Evolutionary conservation across 2,797 vertebrate genomes (phyloP).

Genomic region (Centropyge bicolor): DNA sequence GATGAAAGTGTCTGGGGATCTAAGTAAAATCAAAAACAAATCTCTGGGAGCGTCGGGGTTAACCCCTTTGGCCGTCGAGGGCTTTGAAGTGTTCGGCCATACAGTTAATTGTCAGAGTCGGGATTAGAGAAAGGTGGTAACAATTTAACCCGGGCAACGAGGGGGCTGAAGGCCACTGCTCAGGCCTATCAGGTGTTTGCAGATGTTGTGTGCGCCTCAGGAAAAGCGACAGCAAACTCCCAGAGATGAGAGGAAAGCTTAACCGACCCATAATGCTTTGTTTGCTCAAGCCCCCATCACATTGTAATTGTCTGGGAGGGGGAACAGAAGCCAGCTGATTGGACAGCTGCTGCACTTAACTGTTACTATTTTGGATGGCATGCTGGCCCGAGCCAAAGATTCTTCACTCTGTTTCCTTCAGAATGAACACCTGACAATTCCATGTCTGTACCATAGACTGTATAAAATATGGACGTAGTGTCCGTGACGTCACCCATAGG

Average conservation of each 20-base stretch:
- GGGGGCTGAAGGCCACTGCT: slow-evolving; percentile 87
- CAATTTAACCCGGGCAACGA: slow-evolving; percentile 93
- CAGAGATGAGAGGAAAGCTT: slow-evolving; percentile 87
- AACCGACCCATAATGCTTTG: slow-evolving; percentile 93
- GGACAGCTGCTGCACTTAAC: slow-evolving; percentile 83
- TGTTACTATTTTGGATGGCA: slow-evolving; percentile 81
- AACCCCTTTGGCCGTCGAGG: slow-evolving; percentile 88
- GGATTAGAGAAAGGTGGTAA: slow-evolving; percentile 98
- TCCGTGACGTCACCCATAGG: too few species aligned
- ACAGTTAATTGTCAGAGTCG: slow-evolving; percentile 96
- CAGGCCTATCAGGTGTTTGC: slow-evolving; percentile 95
- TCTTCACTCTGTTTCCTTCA: slow-evolving; percentile 18
- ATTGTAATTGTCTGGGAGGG: slow-evolving; percentile 91
- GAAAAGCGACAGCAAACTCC: slow-evolving; percentile 72
- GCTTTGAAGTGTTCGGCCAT: slow-evolving; percentile 93
- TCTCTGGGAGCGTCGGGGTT: slow-evolving; percentile 91
- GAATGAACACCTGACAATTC: slow-evolving; percentile 5
- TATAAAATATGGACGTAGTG: too few species aligned
- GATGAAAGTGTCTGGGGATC: slow-evolving; percentile 91
- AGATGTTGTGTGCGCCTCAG: slow-evolving; percentile 86
- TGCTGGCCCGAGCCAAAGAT: slow-evolving; percentile 61
- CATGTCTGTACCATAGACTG: not conserved
- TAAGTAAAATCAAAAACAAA: slow-evolving; percentile 93
- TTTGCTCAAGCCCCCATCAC: slow-evolving; percentile 94
- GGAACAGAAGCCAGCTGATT: slow-evolving; percentile 88